Evolutionary conservation across 1,140 invertebrate species (phyloP).

Genomic region (Formica selysi): DNA sequence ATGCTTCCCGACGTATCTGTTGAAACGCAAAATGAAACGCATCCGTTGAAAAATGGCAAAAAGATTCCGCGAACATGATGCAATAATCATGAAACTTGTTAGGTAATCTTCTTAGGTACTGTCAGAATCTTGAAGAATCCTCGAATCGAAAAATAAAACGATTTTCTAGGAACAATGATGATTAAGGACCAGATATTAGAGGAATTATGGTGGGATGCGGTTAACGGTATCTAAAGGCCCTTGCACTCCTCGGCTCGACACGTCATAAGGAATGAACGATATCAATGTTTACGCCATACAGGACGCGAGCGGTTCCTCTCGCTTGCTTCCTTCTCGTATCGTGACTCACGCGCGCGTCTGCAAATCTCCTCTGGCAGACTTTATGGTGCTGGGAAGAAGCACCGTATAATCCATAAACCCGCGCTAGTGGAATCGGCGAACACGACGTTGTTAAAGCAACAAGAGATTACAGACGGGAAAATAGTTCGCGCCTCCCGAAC

Average conservation of each 20-base stretch:
- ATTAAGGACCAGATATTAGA: slow-evolving; percentile 43
- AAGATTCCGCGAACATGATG: neutral
- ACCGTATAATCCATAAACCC: slow-evolving; percentile 64
- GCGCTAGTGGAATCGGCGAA: slow-evolving; percentile 24
- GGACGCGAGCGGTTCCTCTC: slow-evolving; percentile 9
- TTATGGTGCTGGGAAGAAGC: slow-evolving; percentile 51
- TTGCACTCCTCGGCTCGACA: slow-evolving; percentile 37
- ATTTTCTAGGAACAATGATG: slow-evolving; percentile 1
- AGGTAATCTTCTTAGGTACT: neutral
- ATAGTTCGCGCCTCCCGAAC: slow-evolving; percentile 48
- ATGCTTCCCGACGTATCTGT: neutral
- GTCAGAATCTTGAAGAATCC: neutral
- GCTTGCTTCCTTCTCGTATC: slow-evolving; percentile 47
- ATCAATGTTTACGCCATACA: slow-evolving; percentile 69
- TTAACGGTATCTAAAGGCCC: slow-evolving; percentile 46
- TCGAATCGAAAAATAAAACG: neutral
- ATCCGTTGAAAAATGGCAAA: neutral
- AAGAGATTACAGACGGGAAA: slow-evolving; percentile 62
- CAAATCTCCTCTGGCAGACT: slow-evolving; percentile 51
- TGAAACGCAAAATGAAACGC: neutral
- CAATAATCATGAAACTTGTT: neutral
- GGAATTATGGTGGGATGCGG: neutral
- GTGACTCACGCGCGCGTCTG: slow-evolving; percentile 67
- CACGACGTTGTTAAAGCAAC: slow-evolving; percentile 50
- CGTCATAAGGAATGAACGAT: slow-evolving; percentile 68